Conservation (phyloP, 2,113 vertebrate genomes). For the Scopus umbretta region DNA sequence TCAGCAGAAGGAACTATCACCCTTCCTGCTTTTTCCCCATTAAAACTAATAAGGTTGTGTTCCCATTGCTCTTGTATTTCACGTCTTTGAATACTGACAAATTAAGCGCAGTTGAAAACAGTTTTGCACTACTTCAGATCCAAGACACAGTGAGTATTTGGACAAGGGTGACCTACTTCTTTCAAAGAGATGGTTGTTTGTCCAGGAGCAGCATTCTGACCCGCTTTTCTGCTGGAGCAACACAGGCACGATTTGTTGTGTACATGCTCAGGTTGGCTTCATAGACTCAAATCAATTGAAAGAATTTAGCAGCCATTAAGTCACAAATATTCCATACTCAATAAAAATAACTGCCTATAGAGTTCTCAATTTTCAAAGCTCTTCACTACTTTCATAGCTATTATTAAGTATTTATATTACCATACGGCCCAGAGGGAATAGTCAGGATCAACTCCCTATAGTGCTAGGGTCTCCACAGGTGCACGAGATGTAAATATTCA, state of each 20-base stretch:
- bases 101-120: neutral
- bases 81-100: neutral
- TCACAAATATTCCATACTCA: neutral
- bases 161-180: constrained; percentile 35
- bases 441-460: neutral
- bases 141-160: neutral
- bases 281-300: neutral
- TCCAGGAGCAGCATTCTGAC: constrained; percentile 6
- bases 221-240: neutral
- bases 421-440: neutral
- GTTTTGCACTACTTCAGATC: neutral
- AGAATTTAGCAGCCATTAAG: neutral
- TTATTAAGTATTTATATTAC: constrained; percentile 11
- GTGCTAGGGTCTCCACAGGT: neutral
- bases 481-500: neutral
- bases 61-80: neutral
- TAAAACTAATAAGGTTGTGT: neutral
- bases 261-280: neutral
- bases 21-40: neutral
- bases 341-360: neutral
- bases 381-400: neutral
- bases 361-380: neutral
- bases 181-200: neutral
- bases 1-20: neutral
- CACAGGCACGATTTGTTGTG: neutral